phyloP scores from a whole-genome alignment of 2,797 vertebrate genomes.

The Rhodeus uyekii region DNA sequence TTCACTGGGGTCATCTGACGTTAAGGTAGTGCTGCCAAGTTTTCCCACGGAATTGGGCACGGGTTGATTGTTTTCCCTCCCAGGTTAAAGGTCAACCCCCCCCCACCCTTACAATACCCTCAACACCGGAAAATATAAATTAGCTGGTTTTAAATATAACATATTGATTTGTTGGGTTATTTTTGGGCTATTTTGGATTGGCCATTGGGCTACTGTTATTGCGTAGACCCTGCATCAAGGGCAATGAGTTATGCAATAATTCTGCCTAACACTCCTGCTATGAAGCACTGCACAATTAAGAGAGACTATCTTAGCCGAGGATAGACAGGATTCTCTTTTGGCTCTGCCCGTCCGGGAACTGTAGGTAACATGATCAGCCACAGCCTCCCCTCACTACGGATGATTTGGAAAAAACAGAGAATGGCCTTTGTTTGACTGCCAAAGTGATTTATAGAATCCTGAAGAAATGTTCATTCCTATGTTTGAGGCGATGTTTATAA shows the following conservation, averaged over 20 bases:
- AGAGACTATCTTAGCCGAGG: constrained; percentile 64
- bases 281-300: constrained; percentile 69
- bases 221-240: constrained; percentile 14
- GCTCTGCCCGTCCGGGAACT: constrained; percentile 71
- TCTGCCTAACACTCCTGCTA: constrained; percentile 14
- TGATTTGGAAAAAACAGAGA: constrained; percentile 70
- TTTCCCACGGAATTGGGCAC: too few relatives aligned
- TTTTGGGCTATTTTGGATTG: background rate
- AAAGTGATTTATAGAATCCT: constrained; percentile 78
- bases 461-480: constrained; percentile 76
- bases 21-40: too few relatives aligned
- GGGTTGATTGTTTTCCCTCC: too few relatives aligned
- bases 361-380: constrained; percentile 74
- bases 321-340: constrained; percentile 74
- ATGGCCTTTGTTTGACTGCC: constrained; percentile 77
- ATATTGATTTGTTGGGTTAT: background rate
- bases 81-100: too few relatives aligned
- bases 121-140: too few relatives aligned
- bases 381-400: constrained; percentile 58
- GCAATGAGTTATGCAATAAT: constrained; percentile 64
- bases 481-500: constrained; percentile 68
- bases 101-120: too few relatives aligned
- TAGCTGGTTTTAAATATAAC: background rate
- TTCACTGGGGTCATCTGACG: background rate
- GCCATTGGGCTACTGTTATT: background rate